phyloP scores from a whole-genome alignment of 35 echinoderm and acorn worm species.

The Eucidaris tribuloides region DNA sequence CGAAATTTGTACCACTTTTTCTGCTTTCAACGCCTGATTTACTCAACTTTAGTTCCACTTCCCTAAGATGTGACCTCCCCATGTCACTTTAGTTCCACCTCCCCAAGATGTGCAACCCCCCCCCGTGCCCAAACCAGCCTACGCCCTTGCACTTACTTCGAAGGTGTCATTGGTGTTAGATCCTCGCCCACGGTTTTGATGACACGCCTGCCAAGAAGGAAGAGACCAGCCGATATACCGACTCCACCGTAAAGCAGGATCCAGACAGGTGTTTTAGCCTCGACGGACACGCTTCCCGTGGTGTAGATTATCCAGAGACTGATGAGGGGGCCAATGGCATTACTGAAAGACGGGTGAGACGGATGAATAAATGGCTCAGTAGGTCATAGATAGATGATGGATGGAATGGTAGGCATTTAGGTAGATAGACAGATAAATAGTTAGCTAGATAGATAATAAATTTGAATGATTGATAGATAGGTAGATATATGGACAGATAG shows the following conservation, averaged over 20 bases:
- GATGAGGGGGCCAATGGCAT: constrained; percentile 42
- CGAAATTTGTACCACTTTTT: too few species aligned
- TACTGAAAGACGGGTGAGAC: constrained; percentile 12
- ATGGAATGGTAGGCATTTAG: not conserved
- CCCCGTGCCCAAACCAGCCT: too few species aligned
- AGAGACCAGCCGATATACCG: constrained; percentile 47
- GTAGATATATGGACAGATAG: too few species aligned
- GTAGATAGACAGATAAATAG: not conserved
- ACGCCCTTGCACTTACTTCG: constrained; percentile 49
- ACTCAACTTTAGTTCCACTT: not conserved
- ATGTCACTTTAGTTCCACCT: not conserved
- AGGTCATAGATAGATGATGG: not conserved
- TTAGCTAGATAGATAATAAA: too few species aligned
- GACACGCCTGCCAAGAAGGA: constrained; percentile 36
- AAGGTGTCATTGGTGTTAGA: constrained; percentile 47
- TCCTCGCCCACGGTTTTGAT: constrained; percentile 60
- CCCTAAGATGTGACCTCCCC: not conserved
- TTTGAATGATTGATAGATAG: too few species aligned
- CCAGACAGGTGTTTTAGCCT: constrained; percentile 38
- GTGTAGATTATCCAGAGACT: constrained; percentile 46
- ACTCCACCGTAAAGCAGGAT: constrained; percentile 52
- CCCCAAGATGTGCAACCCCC: not conserved
- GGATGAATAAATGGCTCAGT: too few species aligned
- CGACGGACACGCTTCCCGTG: constrained; percentile 18
- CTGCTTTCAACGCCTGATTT: too few species aligned